Base-by-base conservation (phyloP, 1,140 invertebrate genomes). In the Atta texana region DNA sequence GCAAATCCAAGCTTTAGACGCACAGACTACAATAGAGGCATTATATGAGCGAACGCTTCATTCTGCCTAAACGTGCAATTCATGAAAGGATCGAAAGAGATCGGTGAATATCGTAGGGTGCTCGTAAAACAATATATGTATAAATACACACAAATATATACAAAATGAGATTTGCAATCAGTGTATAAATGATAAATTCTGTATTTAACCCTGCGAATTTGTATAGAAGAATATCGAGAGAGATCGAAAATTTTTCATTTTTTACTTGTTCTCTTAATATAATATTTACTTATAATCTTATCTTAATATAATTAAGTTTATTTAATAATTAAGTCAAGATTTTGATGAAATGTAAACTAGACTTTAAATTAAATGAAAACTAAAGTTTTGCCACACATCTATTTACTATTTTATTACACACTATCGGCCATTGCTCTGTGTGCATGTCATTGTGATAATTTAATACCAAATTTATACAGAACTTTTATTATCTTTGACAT, bases 1-100 rank as follows among this genome's bases (percentile, higher is more conserved):
- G 76, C 81, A 80, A 90, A 90, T 78, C 69, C 72, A 64, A 78
- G 64, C 69, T 90, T 88, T 78, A 91, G 76, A 18, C 21, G 57
- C 49, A 69, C 71, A 77, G 87, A 78, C 71, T 74, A 90, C 89
- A 91, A 90, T 90, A 86, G 89, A 28, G 66, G 75, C 89, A 88
- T 90, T 91, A 88, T 91, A 55, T 31, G 71, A 12, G 1, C 59
- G 69, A 24, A 51, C 68, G 68, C 63, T 55, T 88, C 82, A 71
- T 90, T 80, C 63, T 66, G 57, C 63, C 68, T 53, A 90, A 90
- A 90, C 51, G 66, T 77, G 18, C 55, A 68, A 80, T 85, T 90
- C 72, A 59, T 53, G 85, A 72, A 81, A 44, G 55, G 53, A 12
- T 14, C 57, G 28, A 74, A 71, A 74, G 55, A 84, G 55, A 75